phyloP scores from a whole-genome alignment of 1,140 invertebrate species.

The Panagrolaimus sp. region DNA sequence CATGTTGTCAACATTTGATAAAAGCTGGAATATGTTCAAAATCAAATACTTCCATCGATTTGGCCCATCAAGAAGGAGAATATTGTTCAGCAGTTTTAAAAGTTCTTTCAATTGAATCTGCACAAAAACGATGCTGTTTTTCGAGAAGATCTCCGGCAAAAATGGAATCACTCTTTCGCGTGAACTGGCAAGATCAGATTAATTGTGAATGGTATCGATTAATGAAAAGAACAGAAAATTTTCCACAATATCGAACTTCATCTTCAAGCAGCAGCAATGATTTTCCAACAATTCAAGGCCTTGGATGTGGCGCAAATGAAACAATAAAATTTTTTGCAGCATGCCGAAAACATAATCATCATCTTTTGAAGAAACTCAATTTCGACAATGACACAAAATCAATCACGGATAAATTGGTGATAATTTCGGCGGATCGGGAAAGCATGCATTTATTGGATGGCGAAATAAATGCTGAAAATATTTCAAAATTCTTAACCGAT shows the following conservation, averaged over 20 bases:
- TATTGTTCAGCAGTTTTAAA: not conserved
- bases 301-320: not conserved
- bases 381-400: too few species aligned
- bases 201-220: too few species aligned
- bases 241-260: too few species aligned
- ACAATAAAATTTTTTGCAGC: not conserved
- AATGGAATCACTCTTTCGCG: not conserved
- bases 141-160: not conserved
- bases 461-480: not conserved
- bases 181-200: too few species aligned
- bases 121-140: not conserved
- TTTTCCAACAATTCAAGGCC: not conserved
- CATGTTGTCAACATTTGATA: not conserved
- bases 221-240: too few species aligned
- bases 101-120: not conserved
- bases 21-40: too few species aligned
- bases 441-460: not conserved
- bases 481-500: not conserved
- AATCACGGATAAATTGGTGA: not conserved
- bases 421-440: not conserved
- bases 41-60: too few species aligned
- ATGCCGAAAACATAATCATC: not conserved
- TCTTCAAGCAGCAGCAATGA: not conserved
- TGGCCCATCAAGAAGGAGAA: too few species aligned
- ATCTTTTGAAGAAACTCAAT: too few species aligned